Base-by-base conservation (phyloP, 2,797 vertebrate species). In the Melanotaenia boesemani region DNA sequence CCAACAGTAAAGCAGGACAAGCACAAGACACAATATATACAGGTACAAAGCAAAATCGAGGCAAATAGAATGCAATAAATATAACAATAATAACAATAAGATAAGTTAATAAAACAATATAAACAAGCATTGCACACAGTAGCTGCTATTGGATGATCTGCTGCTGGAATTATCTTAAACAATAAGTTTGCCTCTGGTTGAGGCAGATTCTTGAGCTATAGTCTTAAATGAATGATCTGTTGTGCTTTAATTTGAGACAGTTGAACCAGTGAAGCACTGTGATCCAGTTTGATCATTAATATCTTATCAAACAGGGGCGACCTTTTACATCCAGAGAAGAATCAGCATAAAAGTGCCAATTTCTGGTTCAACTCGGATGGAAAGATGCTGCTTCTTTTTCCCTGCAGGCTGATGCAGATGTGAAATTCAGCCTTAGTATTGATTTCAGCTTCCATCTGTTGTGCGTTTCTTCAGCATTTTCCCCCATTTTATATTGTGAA, bases 391-490 rank as follows among this genome's bases (percentile, higher is more conserved):
- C 28, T 30, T 80, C 84, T 68, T 44, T 32, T 8, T 81, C 54
- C 66, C 82, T 22, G 54, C 82, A 59, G 87, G 83, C 80, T 10
- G 61, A 18, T 62, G 63, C 89, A 79, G 74, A 89, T 88, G 85
- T 85, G 87, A 72, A 77, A 76, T 72, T 46, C 67, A 39, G 64
- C 63, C 80, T 76, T 76, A 64, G 88, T 88, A 91, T 92, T 91
- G 91, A 92, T 92, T 91, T 85, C 88, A 88, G 80, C 24, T 79
- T 78, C 87, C 92, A 94, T 93, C 92, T 94, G 91, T 85, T 92
- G 89, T 84, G 82, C 67, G 73, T 94, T 92, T 92, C 80, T 84
- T 65, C 63, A 5, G 46, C 59, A n/a, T 69, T 80, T 71, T 60
- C 50, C 63, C 52, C 70, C 54, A 67, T 72, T 56, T 63, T 89